These are phyloP conservation scores for Prionailurus viverrinus DNA, from an alignment of 2,113 vertebrate genomes.

Conservation along the genomic window DNA sequence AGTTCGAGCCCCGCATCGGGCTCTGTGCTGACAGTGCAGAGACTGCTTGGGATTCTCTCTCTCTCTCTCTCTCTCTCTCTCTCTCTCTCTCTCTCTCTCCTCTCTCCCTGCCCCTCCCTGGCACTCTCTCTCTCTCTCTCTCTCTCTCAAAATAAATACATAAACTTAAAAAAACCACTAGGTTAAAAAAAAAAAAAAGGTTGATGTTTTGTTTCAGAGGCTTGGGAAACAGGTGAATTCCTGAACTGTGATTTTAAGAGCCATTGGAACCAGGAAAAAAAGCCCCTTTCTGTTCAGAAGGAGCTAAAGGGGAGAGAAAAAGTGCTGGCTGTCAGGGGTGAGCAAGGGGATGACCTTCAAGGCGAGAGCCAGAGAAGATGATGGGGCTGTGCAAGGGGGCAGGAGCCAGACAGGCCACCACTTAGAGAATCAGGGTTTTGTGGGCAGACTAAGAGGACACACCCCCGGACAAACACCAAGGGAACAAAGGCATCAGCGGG, in stretches of 20 bases:
- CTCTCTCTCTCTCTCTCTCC: no score
- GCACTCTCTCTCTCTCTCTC: no score
- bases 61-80: no score
- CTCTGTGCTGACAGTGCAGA: no score
- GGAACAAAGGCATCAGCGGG: neutral
- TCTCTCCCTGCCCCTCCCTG: no score
- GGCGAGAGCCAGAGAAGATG: neutral
- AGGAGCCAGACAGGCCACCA: neutral
- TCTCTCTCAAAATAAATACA: no score
- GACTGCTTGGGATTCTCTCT: no score
- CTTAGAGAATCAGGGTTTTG: no score
- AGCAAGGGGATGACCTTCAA: neutral
- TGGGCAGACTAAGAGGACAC: neutral
- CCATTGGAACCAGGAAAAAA: neutral
- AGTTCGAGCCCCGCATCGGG: no score
- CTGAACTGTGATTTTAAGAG: neutral
- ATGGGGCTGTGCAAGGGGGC: neutral
- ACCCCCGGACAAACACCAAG: no score
- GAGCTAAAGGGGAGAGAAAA: neutral
- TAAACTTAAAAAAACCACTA: no score
- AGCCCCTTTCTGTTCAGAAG: neutral
- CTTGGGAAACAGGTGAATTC: neutral
- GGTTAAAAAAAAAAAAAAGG: neutral
- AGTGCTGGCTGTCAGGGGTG: neutral
- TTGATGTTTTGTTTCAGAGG: neutral